Evolutionary conservation across 1,140 invertebrate species (phyloP).

Genomic region (Oedothorax gibbosus): DNA sequence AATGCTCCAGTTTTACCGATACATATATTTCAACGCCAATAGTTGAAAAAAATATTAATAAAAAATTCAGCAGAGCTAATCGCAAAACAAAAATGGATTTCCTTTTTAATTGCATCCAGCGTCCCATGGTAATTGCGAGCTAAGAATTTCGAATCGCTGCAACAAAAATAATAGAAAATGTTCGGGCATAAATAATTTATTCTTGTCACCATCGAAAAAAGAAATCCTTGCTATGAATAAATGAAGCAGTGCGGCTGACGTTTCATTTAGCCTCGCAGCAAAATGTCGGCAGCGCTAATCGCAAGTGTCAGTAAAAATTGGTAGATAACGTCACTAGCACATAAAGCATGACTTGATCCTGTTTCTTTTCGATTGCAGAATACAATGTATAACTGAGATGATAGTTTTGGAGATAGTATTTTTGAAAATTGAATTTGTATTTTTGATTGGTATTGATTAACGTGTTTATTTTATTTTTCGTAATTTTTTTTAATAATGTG

Average conservation of each 20-base stretch:
- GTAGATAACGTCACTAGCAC: slow-evolving; percentile 3
- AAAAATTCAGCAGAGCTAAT: too few species aligned
- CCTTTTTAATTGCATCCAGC: background rate
- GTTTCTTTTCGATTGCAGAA: too few species aligned
- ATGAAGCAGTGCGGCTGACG: slow-evolving; percentile 32
- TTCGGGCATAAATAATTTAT: slow-evolving; percentile 40
- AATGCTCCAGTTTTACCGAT: too few species aligned
- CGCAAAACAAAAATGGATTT: background rate
- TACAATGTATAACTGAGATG: too few species aligned
- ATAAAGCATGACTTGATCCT: background rate
- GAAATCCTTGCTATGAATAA: slow-evolving; percentile 26
- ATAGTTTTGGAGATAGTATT: too few species aligned
- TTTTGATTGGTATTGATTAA: too few species aligned
- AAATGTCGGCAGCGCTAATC: slow-evolving; percentile 28
- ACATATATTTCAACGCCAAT: too few species aligned
- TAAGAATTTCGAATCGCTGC: background rate
- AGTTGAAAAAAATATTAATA: too few species aligned
- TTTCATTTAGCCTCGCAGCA: slow-evolving; percentile 36
- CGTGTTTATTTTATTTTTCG: too few species aligned
- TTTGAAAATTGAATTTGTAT: too few species aligned
- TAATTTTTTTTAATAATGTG: too few species aligned
- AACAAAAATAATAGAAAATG: too few species aligned
- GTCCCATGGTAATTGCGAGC: background rate
- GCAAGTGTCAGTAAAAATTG: slow-evolving; percentile 32
- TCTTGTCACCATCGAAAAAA: slow-evolving; percentile 6